Base-by-base conservation (phyloP, 1,140 invertebrate genomes). In the Tribolium madens region DNA sequence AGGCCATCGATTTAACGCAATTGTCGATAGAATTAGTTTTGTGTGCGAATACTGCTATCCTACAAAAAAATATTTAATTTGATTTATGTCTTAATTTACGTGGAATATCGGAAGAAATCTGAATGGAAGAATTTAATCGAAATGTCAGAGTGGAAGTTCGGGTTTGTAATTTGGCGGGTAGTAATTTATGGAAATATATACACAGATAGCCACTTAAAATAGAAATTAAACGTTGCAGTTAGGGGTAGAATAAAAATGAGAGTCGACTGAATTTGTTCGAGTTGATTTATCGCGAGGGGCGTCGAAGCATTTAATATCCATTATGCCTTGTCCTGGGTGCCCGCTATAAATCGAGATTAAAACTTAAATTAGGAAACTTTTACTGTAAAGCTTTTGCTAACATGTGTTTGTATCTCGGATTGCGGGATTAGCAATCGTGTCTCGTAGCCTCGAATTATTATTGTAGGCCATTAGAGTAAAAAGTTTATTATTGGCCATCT, bases 321-420 rank as follows among this genome's bases (percentile, higher is more conserved):
- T 76, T 76, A 76, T 73, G 53, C 14, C 52, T 36, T 73, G 69
- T 57, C 60, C 50, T 60, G 69, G 75, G 52, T 76, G 52, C 69
- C 70, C 31, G 69, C 50, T 57, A 76, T 76, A 76, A 76, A 76
- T 76, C 69, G 69, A 53, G 76, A 76, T 76, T 76, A 76, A 73
- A 76, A 76, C 76, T 76, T 76, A 76, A 76, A 76, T 73, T 76
- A 64, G 69, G 53, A 71, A 76, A 76, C 76, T 76, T 76, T 76
- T 72, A 76, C 42, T 76, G 74, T 64, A 47, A 46, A 53, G 18
- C 75, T 50, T 70, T 26, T 53, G 47, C 64, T 47, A 72, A 72
- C 70, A 72, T 72, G 50, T 72, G 70, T 72, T 72, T 52, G 26
- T 72, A 50, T 33, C 26, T 64, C 57, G 26, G 17, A 64, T 14